These are phyloP conservation scores for Physeter macrocephalus DNA, from an alignment of 2,113 vertebrate species.

Conservation along the genomic window DNA sequence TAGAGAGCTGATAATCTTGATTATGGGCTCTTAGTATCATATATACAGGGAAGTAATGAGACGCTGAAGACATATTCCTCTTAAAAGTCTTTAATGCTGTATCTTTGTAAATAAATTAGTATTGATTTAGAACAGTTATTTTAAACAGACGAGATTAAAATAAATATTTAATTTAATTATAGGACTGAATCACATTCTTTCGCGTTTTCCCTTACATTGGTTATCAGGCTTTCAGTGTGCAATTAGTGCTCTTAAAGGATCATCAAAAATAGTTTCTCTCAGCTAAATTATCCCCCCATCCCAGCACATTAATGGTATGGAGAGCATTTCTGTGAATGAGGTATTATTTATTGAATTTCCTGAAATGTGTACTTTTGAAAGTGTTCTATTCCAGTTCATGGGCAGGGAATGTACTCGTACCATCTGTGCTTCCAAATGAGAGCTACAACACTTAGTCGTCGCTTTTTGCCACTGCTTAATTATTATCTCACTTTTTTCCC, in stretches of 20 bases:
- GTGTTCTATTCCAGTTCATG: neutral
- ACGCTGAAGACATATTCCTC: neutral
- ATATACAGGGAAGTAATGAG: neutral
- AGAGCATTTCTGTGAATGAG: neutral
- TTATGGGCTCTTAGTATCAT: neutral
- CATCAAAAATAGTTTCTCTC: neutral
- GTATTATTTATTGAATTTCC: neutral
- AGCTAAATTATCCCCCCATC: neutral
- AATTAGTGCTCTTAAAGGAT: neutral
- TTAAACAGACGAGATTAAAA: neutral
- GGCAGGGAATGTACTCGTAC: neutral
- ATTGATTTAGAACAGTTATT: neutral
- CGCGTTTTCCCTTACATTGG: neutral
- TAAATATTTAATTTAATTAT: neutral
- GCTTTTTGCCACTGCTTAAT: neutral
- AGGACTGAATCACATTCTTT: neutral
- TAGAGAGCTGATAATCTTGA: neutral
- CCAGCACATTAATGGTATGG: too few species aligned
- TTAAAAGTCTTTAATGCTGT: neutral
- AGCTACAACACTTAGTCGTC: neutral
- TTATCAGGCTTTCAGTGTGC: neutral
- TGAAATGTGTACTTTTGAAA: neutral
- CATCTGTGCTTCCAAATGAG: neutral
- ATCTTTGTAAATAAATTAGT: neutral
- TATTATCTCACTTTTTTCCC: neutral